Base-by-base conservation (phyloP, 2,888 invertebrate species). In the Conistra vaccinii region DNA sequence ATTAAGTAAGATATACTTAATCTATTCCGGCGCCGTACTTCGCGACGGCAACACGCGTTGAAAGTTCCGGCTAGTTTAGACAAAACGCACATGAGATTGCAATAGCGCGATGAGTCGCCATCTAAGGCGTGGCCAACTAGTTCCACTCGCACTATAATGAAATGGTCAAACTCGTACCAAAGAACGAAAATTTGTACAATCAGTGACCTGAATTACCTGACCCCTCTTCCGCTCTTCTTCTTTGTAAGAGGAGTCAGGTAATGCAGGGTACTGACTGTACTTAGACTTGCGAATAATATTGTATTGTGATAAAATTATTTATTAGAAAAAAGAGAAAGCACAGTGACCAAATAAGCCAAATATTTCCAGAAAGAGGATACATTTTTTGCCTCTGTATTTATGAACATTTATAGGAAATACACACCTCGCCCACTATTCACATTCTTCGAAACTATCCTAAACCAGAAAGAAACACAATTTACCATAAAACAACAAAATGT, bases 401-500 rank as follows among this genome's bases (percentile, higher is more conserved):
- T 63, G 12, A 26, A 20, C 26, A 26, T 29, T 1, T 26, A 80
- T 9, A 35, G 5, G 7, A 65, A 51, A 29, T 12, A 45, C 57
- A 67, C 55, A 35, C 12, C 26, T 42, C 12, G 6, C 7, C 39
- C 39, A 65, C 58, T 60, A 72, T 3, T 57, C 42, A 45, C 48
- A 35, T 9, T 35, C n/a, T 29, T n/a, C 4, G 12, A 51, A 77
- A 80, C 77, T 63, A 73, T 35, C 23, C 35, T 57, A 29, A 57
- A 29, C 55, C 42, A 73, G 23, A 73, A 73, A 73, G 55, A 69
- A 83, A 79, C 67, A 73, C 35, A 20, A 55, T 39, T 58, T 3
- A 48, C 29, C 23, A 77, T n/a, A 80, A 81, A 74, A 58, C n/a
- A 12, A 42, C 45, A 53, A 12, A 67, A 67, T 55, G 51, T 67